Base-by-base conservation (phyloP, 2,888 invertebrate genomes). In the Ormyrus labotus region DNA sequence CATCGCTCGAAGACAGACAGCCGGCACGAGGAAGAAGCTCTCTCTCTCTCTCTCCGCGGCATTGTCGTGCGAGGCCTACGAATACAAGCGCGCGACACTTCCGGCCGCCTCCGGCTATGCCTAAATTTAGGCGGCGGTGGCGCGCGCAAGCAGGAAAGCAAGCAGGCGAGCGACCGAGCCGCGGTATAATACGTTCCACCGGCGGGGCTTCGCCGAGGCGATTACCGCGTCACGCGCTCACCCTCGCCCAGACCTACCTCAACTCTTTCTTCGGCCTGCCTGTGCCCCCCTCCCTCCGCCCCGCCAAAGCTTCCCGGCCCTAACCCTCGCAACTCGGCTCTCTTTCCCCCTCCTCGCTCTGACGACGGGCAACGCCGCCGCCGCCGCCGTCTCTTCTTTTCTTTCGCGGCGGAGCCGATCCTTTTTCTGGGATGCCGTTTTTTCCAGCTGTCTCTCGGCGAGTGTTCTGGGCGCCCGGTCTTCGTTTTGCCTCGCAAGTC, bases 171-270 rank as follows among this genome's bases (percentile, higher is more conserved):
- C 34, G 3, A 3, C 53, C 50, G 1, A 2, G 34, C 34, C 34
- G 34, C 53, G 45, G 53, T 48, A 65, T 65, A 48, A 65, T 13
- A 50, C 34, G 34, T 34, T 34, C 34, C 34, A 34, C 34, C 34
- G 34, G 4, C 34, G 34, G 34, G 34, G 34, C 34, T 34, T 34
- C 34, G 34, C 34, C 34, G 34, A 34, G 34, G 34, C 34, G 34
- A 34, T 34, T 34, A 34, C 34, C 34, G 34, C 60, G 58, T 70
- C 70, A 34, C 72, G 58, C 68, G 53, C 55, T 72, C 72, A 64
- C 72, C 63, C 64, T 64, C 45, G 50, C 45, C 85, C 87, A 87
- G 89, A 88, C 89, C 89, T 89, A 86, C 87, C 89, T 85, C 86
- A 88, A 89, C 88, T 87, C 86, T 87, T 87, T 88, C 86, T 86